Evolutionary conservation across 2,888 invertebrate species (phyloP).

Genomic region (Pardosa pseudoannulata): DNA sequence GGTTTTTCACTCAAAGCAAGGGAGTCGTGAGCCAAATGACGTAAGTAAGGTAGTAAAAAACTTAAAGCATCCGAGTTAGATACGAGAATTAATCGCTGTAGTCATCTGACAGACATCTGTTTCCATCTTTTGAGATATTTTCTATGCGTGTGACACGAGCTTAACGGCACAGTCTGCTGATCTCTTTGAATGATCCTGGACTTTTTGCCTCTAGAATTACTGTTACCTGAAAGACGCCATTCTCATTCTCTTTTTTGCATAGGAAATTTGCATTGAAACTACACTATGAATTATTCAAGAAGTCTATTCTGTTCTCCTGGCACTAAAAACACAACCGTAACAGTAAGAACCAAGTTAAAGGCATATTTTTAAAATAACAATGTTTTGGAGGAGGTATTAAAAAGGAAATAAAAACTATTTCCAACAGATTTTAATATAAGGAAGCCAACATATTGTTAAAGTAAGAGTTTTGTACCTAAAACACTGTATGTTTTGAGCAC

Average conservation of each 20-base stretch:
- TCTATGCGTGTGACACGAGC: constrained; percentile 11
- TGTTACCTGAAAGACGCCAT: constrained; percentile 3
- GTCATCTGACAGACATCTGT: not conserved
- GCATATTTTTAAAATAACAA: too few species aligned
- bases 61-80: not conserved
- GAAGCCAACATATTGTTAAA: too few species aligned
- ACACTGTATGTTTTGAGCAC: too few species aligned
- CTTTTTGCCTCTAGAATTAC: not conserved
- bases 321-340: too few species aligned
- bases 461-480: too few species aligned
- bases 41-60: not conserved
- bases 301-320: not conserved
- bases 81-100: not conserved
- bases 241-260: constrained; percentile 32
- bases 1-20: not conserved
- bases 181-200: not conserved
- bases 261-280: constrained; percentile 31
- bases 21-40: not conserved
- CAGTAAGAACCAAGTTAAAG: too few species aligned
- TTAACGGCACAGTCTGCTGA: constrained; percentile 38
- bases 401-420: too few species aligned
- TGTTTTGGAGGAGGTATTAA: too few species aligned
- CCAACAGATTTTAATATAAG: too few species aligned
- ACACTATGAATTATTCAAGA: constrained; percentile 38
- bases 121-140: not conserved